A percentile compares a stretch with the other conserved stretches of the same genome.
phyloP scores from a whole-genome alignment of 2,888 invertebrate species.

The Pomacea canaliculata region DNA sequence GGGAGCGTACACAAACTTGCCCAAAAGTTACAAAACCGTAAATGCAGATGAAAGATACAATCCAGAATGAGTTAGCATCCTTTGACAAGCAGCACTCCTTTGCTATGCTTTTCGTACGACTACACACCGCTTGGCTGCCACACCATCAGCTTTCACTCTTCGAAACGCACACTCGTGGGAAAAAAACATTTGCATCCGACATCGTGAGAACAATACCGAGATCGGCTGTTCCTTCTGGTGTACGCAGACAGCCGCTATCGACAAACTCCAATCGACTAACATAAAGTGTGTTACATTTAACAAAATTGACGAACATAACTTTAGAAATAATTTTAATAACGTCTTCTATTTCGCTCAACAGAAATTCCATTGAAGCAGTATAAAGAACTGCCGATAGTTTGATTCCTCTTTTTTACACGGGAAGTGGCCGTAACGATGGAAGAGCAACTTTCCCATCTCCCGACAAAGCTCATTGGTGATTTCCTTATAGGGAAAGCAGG shows the following conservation, averaged over 20 bases:
- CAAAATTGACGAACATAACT: not conserved
- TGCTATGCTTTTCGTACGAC: not conserved
- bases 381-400: no score
- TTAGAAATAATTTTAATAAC: not conserved
- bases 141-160: conserved; percentile 27
- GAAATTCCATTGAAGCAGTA: no score
- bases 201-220: conserved; percentile 66
- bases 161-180: conserved; percentile 65
- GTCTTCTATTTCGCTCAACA: no score
- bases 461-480: conserved; percentile 58
- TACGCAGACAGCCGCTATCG: not conserved
- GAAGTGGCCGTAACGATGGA: conserved; percentile 27
- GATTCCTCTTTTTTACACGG: no score
- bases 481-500: conserved; percentile 64
- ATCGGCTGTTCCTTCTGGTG: conserved; percentile 47
- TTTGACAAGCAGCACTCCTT: not conserved
- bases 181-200: conserved; percentile 65
- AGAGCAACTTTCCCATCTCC: conserved; percentile 50
- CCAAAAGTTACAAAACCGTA: no score
- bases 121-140: conserved; percentile 9
- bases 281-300: no score
- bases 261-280: no score
- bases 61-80: no score
- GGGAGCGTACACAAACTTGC: no score
- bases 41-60: no score